Base-by-base conservation (phyloP, 2,113 vertebrate genomes). In the Amia ocellicauda region DNA sequence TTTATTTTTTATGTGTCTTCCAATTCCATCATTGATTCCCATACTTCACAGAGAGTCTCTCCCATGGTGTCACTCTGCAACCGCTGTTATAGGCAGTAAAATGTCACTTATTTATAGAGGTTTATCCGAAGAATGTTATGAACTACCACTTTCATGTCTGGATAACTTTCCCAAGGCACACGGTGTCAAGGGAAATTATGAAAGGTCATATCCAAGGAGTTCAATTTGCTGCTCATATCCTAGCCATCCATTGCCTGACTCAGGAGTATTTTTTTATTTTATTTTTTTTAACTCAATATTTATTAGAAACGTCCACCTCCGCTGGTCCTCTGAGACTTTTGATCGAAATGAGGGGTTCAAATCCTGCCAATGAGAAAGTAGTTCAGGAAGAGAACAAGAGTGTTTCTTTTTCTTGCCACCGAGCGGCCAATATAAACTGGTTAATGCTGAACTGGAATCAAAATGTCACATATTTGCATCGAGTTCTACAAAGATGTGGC, bases 41-140 rank as follows among this genome's bases (percentile, higher is more conserved):
- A 66, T 74, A 72, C 58, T 69, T 56, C 52, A 68, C 66, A 17
- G 26, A 50, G 50, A 20, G 20, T 55, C 22, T 36, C 47, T 74
- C 47, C n/a, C 29, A 10, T n/a, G 17, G 11, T 3, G 14, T 5
- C 22, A 7, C 5, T 26, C 29, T 43, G 31, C 16, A 7, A n/a
- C 57, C 3, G 10, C 23, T 14, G 51, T 16, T 26, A 1, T 11
- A 22, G 22, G 2, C 17, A 19, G 51, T 14, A 10, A 26, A 26
- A 53, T 53, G 51, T 53, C 51, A 53, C 51, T 53, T 53, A 53
- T 53, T 53, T 53, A 23, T 27, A 27, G 51, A 24, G 23, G 8
- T 52, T 24, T 52, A n/a, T 14, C 23, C 23, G 22, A 1, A 26
- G 51, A 53, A 53, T 26, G 22, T 16, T 26, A 26, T 19, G 23